Evolutionary conservation across 2,888 invertebrate genomes (phyloP).

Genomic region (Drosophila differens): DNA sequence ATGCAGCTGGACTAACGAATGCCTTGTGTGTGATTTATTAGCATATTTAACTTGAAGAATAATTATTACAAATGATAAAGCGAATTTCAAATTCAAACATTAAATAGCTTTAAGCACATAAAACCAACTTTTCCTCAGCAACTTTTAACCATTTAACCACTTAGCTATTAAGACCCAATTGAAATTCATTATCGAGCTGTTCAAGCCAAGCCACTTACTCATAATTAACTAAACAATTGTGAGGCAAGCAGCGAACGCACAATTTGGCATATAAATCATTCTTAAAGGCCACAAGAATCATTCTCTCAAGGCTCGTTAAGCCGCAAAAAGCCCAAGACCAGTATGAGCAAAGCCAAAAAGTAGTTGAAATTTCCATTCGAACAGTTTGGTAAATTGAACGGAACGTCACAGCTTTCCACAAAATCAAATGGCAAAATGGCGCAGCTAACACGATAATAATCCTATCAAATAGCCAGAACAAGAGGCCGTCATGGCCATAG

Average conservation of each 20-base stretch:
- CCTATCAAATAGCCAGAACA: conserved; percentile 70
- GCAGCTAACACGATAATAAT: conserved; percentile 75
- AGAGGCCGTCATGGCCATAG: conserved; percentile 24
- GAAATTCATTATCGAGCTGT: conserved; percentile 44
- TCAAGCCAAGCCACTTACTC: conserved; percentile 23
- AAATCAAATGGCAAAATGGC: conserved; percentile 63
- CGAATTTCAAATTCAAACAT: neutral
- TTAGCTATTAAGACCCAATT: conserved; percentile 49
- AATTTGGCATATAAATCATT: conserved; percentile 63
- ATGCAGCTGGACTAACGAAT: conserved; percentile 41
- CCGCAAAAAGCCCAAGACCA: conserved; percentile 8
- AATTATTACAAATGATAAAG: neutral
- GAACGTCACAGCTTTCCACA: conserved; percentile 61
- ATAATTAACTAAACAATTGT: conserved; percentile 59
- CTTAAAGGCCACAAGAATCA: conserved; percentile 35
- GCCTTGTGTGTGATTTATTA: conserved; percentile 44
- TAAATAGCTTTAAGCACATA: neutral
- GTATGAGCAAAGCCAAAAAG: conserved; percentile 27
- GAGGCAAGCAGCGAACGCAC: conserved; percentile 2
- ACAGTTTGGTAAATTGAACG: conserved; percentile 74
- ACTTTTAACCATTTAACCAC: conserved; percentile 11
- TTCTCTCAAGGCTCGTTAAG: conserved; percentile 32
- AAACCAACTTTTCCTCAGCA: neutral
- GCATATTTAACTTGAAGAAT: conserved; percentile 1
- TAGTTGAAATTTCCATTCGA: conserved; percentile 69